Percentiles rank a stretch among this genome's conserved stretches.
phyloP scores from a whole-genome alignment of 2,113 vertebrate genomes.

The Kryptolebias marmoratus region DNA sequence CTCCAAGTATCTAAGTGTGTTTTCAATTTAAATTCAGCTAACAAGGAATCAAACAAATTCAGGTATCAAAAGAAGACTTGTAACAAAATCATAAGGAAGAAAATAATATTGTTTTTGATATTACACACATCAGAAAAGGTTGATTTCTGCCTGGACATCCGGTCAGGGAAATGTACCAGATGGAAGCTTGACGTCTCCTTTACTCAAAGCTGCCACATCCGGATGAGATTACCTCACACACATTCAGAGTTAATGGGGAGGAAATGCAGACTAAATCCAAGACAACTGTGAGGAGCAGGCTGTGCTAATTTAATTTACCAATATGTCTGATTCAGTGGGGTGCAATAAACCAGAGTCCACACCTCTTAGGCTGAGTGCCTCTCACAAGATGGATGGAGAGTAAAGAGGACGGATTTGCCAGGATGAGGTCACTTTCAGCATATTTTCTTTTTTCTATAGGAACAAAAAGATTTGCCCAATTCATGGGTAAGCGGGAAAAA shows the following conservation, averaged over 20 bases:
- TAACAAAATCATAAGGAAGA: too few species aligned
- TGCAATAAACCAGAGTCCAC: constrained; percentile 34
- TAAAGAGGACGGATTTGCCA: constrained; percentile 18
- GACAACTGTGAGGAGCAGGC: constrained; percentile 38
- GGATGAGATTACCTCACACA: constrained; percentile 30
- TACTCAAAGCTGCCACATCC: constrained; percentile 46
- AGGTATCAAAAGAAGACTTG: background rate
- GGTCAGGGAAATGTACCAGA: constrained; percentile 52
- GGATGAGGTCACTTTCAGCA: constrained; percentile 54
- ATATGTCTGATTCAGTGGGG: constrained; percentile 38
- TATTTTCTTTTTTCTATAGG: constrained; percentile 11
- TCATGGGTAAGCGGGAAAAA: background rate
- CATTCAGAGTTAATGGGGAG: constrained; percentile 61
- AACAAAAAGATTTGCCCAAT: constrained; percentile 6
- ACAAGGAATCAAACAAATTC: background rate
- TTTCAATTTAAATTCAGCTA: background rate
- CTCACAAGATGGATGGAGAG: constrained; percentile 19
- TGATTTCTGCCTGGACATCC: constrained; percentile 31
- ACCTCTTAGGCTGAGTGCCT: constrained; percentile 30
- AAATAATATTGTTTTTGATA: too few species aligned
- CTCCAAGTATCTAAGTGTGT: background rate
- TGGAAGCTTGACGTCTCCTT: constrained; percentile 37
- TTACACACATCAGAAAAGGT: constrained; percentile 32
- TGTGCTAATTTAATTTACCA: constrained; percentile 63
- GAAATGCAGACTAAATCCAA: constrained; percentile 51